Evolutionary conservation across 2,888 invertebrate species (phyloP), one percentile per base, ranked within the genome.

Genomic region (Pristionchus arcanus): DNA sequence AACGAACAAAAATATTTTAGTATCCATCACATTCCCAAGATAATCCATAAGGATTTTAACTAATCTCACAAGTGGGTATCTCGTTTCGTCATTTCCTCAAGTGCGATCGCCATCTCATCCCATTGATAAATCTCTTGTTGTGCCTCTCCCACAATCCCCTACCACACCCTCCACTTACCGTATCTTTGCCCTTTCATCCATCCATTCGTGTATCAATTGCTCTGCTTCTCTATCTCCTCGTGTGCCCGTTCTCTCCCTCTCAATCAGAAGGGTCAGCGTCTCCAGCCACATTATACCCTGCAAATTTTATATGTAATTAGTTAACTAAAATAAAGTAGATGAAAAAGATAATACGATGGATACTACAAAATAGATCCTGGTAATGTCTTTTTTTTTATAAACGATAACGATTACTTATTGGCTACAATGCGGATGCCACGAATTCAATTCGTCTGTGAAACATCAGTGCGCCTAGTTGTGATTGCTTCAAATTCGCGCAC

Each of bases 211-310:
- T 68, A 98, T 96, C 77, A 97, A 96, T 21, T 31, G 77, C 42
- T 71, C 86, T n/a, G 95, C 95, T 87, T 97, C 96, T 0, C 97
- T 97, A 85, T 97, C 97, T 0, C 96, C 96, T 31, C 97, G 97
- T 91, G 97, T 97, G 93, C 97, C 96, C 95, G 97, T 97, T 95
- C 98, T 98, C 95, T 97, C 97, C 93, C 97, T 97, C 95, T 98
- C 98, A 87, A 98, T 98, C 16, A 98, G 96, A 94, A 97, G 97
- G 0, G 98, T 98, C 85, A 98, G 95, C 97, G 98, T 97, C 95
- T 98, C 97, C 81, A 98, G 96, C 98, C 98, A 98, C 19, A 89
- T 90, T 16, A 93, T 92, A 9, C 84, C 95, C 71, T 85, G 87
- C n/a, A n/a, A n/a, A n/a, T n/a, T n/a, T n/a, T 3, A 9, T 42